Evolutionary conservation across 2,113 vertebrate species (phyloP), one percentile per base, ranked within the genome.

Genomic region (Pterocles burchelli): DNA sequence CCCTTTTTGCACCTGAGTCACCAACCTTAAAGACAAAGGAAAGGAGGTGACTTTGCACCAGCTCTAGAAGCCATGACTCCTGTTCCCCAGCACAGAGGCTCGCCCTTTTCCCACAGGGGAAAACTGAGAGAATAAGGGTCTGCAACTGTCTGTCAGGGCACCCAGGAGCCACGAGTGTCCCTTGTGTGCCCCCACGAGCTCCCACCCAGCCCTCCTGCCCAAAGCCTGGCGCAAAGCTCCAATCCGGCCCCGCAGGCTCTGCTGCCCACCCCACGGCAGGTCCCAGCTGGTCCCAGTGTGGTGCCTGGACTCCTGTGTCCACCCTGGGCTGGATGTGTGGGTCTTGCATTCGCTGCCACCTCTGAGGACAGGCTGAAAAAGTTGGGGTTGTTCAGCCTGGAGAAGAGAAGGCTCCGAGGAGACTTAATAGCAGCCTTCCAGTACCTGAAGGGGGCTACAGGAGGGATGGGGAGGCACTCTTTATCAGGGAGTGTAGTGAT

Each of bases 161-260:
- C 6, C 6, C 79, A 62, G 48, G 43, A 62, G 33, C 46, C 0
- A 0, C 7, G 43, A 52, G 41, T 36, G 28, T 41, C 41, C 13
- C 14, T 4, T 1, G 1, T 13, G 14, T 24, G 31, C 8, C 9
- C 11, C 3, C 10, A 3, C 0, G 3, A 86, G 16, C 31, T 28
- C 10, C 25, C 18, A 36, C 6, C 1, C 19, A 55, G 19, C 1
- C 3, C 6, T 21, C 5, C 8, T 77, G 22, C 34, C 10, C 7
- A 6, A 36, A 41, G 7, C 12, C 24, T 8, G 8, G 34, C 38
- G 14, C 21, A 70, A 28, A 54, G 55, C 45, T 34, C 45, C 0
- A 0, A 13, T 7, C 34, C 16, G 54, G 45, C n/a, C 7, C 19
- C 18, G 36, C 38, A 45, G 51, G 9, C 17, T 28, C 33, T 55